A percentile compares a stretch with the other conserved stretches of the same genome.
Evolutionary conservation across 2,113 vertebrate genomes (phyloP).

Genomic region (Hymenochirus boettgeri): DNA sequence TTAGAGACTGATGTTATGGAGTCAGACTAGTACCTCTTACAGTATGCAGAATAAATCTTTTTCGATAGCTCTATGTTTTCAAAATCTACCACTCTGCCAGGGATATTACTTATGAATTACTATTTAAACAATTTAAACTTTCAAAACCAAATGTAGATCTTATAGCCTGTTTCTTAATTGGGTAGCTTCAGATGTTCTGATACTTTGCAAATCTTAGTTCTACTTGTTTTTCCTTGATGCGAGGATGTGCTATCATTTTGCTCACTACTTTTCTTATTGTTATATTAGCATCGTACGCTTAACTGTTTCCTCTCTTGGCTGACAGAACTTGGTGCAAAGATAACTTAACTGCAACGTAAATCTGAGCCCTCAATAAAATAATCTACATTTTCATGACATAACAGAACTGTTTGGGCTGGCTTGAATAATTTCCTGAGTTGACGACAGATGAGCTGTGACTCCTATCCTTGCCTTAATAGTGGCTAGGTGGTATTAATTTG

Average conservation of each 20-base stretch:
- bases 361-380: conserved; percentile 11
- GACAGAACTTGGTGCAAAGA: background rate
- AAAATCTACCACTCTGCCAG: too few relatives aligned
- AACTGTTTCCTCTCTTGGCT: background rate
- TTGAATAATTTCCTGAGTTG: conserved; percentile 11
- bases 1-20: background rate
- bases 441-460: too few relatives aligned
- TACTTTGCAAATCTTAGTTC: background rate
- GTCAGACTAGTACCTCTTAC: background rate
- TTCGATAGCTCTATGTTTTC: too few relatives aligned
- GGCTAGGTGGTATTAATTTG: background rate
- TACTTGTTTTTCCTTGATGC: background rate
- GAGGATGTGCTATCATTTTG: background rate
- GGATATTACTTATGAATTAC: too few relatives aligned
- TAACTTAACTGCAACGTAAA: conserved; percentile 2
- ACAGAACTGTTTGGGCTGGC: conserved; percentile 17
- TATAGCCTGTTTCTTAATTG: too few relatives aligned
- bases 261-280: background rate
- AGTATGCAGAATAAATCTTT: too few relatives aligned
- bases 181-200: too few relatives aligned
- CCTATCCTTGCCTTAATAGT: conserved; percentile 38
- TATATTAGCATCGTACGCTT: background rate
- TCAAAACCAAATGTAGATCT: background rate
- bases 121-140: too few relatives aligned
- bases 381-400: conserved; percentile 8